Percentiles rank a stretch among this genome's conserved stretches.
These are phyloP conservation scores for Megaceryle maxima DNA, from an alignment of 2,113 vertebrate species.

Conservation along the genomic window DNA sequence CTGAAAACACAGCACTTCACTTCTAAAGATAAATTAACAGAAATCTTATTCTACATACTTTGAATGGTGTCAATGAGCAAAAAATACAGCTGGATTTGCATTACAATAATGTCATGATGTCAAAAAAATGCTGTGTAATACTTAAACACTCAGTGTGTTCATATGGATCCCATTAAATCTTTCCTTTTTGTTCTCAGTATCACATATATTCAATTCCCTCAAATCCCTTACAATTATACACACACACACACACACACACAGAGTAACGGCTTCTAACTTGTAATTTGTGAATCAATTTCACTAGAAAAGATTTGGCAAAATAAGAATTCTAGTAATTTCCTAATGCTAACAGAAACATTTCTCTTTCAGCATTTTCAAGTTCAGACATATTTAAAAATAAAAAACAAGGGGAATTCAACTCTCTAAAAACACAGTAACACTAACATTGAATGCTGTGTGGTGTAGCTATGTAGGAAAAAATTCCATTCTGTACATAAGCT, in stretches of 20 bases:
- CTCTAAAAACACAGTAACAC: not conserved
- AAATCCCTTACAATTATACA: not conserved
- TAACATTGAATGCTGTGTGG: not conserved
- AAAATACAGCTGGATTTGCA: not conserved
- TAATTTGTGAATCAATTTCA: not conserved
- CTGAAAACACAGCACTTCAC: not conserved
- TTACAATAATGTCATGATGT: not conserved
- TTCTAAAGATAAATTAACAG: not conserved
- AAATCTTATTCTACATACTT: not conserved
- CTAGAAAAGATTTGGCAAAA: not conserved
- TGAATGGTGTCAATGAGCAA: not conserved
- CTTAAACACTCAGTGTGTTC: not conserved
- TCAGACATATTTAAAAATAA: not conserved
- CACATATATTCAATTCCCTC: not conserved
- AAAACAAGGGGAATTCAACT: not conserved
- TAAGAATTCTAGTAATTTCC: not conserved
- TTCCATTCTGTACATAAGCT: not conserved
- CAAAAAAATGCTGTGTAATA: not conserved
- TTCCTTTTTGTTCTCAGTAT: conserved; percentile 13
- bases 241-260: not conserved
- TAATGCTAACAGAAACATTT: not conserved
- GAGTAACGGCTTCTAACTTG: not conserved
- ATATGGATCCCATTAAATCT: not conserved
- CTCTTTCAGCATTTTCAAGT: not conserved
- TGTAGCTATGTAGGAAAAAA: not conserved